These are phyloP conservation scores for Diadumene lineata DNA, from an alignment of 92 coral and sea anemone species.

Conservation along the genomic window DNA sequence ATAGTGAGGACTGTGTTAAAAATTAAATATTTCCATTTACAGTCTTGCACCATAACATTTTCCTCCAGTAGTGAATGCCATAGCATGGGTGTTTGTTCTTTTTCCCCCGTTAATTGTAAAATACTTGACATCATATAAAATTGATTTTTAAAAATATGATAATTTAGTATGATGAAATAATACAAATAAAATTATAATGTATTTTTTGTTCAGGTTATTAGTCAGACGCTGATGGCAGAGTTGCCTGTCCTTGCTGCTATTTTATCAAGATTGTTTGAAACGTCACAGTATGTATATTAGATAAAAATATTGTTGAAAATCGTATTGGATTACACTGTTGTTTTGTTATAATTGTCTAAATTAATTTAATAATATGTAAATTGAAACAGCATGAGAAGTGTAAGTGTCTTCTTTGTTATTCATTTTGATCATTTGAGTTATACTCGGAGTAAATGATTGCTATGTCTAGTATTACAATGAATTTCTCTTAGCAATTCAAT, in stretches of 20 bases:
- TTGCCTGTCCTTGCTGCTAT: conserved; percentile 97
- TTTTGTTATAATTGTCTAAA: too few species aligned
- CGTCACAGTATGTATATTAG: conserved; percentile 83
- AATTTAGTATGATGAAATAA: neutral
- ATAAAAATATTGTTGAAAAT: too few species aligned
- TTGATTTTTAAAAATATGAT: neutral
- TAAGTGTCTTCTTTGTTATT: too few species aligned
- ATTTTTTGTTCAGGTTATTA: conserved; percentile 72
- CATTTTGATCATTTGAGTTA: neutral
- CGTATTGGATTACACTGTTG: too few species aligned
- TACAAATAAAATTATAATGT: neutral
- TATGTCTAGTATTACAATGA: neutral
- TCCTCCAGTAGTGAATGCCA: too few species aligned
- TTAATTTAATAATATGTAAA: too few species aligned
- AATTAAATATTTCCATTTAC: too few species aligned
- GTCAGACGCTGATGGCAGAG: conserved; percentile 95
- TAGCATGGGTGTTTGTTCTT: too few species aligned
- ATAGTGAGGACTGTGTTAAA: too few species aligned
- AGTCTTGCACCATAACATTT: too few species aligned
- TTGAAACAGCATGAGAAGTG: too few species aligned
- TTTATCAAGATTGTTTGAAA: conserved; percentile 93
- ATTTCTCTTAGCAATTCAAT: neutral
- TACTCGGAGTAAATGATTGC: neutral
- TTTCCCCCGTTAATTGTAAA: too few species aligned
- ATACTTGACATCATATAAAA: neutral